A percentile compares a stretch with the other conserved stretches of the same genome.
These are phyloP conservation scores for Cliona cf. orientalis DNA, from an alignment of 37 sponge, comb jelly and placozoan genomes.

Conservation along the genomic window DNA sequence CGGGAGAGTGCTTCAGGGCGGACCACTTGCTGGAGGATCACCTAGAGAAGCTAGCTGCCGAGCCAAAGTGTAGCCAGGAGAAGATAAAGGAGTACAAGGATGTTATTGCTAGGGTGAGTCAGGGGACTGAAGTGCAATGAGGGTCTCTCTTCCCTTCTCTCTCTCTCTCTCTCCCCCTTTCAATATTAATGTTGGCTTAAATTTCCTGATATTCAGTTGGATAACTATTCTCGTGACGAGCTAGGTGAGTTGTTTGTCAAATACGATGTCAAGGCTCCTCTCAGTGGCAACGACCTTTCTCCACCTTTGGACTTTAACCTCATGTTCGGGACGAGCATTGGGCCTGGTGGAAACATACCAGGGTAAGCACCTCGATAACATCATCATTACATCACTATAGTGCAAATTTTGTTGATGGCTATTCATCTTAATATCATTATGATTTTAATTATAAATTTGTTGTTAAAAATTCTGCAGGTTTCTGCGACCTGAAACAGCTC, in stretches of 20 bases:
- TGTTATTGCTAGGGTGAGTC: slow-evolving; percentile 46
- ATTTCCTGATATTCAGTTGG: slow-evolving; percentile 51
- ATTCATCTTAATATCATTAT: slow-evolving; percentile 6
- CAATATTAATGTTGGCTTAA: not conserved
- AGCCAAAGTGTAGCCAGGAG: slow-evolving; percentile 68
- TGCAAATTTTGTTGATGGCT: not conserved
- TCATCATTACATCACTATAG: too few relatives aligned
- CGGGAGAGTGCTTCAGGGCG: slow-evolving; percentile 95
- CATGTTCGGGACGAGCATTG: slow-evolving; percentile 95
- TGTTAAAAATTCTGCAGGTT: slow-evolving; percentile 39
- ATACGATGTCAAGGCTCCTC: slow-evolving; percentile 82
- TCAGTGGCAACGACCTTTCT: slow-evolving; percentile 81
- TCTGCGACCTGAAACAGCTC: slow-evolving; percentile 97
- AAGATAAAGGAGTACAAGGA: slow-evolving; percentile 68
- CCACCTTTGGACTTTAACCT: slow-evolving; percentile 93
- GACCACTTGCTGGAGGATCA: slow-evolving; percentile 88
- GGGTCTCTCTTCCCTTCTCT: not conserved
- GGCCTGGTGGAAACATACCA: slow-evolving; percentile 82
- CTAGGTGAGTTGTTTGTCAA: slow-evolving; percentile 71
- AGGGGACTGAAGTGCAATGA: not conserved
- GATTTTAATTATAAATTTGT: not conserved
- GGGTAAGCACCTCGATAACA: too few relatives aligned
- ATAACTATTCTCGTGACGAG: slow-evolving; percentile 76
- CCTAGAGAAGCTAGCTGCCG: slow-evolving; percentile 67
- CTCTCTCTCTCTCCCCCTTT: not conserved